Base-by-base conservation (phyloP, 92 coral and sea anemone genomes). In the Palythoa heliodiscus region DNA sequence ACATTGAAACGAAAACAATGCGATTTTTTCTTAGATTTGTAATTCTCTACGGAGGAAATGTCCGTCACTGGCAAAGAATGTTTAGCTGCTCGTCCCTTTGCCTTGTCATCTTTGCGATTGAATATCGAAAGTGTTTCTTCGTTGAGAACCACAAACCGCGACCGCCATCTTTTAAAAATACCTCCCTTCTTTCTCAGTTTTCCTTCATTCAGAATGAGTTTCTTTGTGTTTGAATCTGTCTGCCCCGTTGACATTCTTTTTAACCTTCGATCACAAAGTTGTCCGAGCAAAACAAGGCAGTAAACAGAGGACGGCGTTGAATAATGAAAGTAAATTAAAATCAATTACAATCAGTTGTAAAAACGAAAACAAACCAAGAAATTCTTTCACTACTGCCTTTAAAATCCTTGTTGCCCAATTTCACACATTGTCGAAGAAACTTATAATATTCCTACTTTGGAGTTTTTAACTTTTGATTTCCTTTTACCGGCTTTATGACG, bases 101-200 rank as follows among this genome's bases (percentile, higher is more conserved):
- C 77, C 23, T 92, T 90, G 73, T 97, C 95, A 2, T 92, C 95
- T 73, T 94, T 98, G 85, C 93, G 95, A 89, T 93, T 91, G 93
- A 90, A 97, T 70, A 95, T 90, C 76, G 95, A 91, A 61, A 97
- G 71, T 66, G 90, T 80, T 57, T 97, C 97, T 24, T 95, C 90
- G 86, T 89, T 95, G 19, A 91, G 85, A 2, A 92, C 93, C 76
- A 94, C 83, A 68, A 91, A 97, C 53, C 97, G 86, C 5, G 88
- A 86, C 20, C 98, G 95, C 99, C 99, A 97, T 87, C 93, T 92
- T 86, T 87, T 92, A 1, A 97, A 88, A 11, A 94, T 64, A 74
- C 90, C 91, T 58, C 90, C 85, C 72, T 93, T 97, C 92, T 97
- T 97, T 11, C 88, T 90, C 23, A 95, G 83, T 68, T 89, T 74